Evolutionary conservation across 2,888 invertebrate species (phyloP), one percentile per base, ranked within the genome.

Genomic region (Tridacna gigas): DNA sequence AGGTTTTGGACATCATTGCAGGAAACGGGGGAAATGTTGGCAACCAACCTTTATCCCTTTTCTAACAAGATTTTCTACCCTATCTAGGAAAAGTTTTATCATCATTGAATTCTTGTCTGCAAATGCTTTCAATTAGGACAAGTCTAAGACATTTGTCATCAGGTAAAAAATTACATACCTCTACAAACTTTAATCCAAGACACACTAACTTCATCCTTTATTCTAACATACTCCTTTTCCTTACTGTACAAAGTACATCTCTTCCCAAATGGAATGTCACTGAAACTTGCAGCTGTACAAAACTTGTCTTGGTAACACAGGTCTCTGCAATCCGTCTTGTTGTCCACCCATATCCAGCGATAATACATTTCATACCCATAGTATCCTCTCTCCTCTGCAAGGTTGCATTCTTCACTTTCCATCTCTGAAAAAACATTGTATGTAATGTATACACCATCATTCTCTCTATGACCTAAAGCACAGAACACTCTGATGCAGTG

Each of bases 141-240:
- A 7, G 37, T 37, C 37, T 37, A 37, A 37, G 37, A 37, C 7
- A 4, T 37, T 37, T 7, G 37, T 37, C 37, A 37, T 37, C 37
- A 2, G 37, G 37, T 37, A 37, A 37, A 37, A 37, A 37, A 37
- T 2, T 22, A 51, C 73, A 25, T 0, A 73, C 73, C 56, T n/a
- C 67, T 67, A 25, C 77, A 77, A 18, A 77, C 28, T 67, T 56
- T 77, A 22, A 51, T 51, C 77, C 77, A 77, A n/a, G 66, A 48
- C 9, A 28, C 26, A 51, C 77, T 77, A 9, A 48, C 7, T 12
- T 20, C 22, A 26, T 77, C 77, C n/a, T 48, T 51, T 13, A 67
- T 51, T 26, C 67, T 45, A 2, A 67, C 18, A 11, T 48, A 66
- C 22, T 25, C 47, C 56, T 77, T 77, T 4, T 48, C 45, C 26